Evolutionary conservation across 2,113 vertebrate species (phyloP).

Genomic region (Beaufortia kweichowensis): DNA sequence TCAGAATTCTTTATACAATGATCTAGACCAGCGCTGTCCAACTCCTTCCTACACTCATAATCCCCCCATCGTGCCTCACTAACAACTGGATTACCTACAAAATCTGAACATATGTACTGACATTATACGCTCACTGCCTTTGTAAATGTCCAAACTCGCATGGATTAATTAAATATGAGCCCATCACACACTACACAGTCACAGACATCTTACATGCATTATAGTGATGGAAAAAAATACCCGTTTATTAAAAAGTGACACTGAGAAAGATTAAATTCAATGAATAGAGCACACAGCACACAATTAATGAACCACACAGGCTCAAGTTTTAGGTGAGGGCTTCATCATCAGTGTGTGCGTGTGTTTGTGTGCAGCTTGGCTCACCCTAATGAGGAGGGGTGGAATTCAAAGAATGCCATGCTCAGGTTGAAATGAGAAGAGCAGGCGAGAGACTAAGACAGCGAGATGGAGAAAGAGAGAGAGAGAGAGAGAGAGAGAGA

Average conservation of each 20-base stretch:
- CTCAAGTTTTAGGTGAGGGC: neutral
- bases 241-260: too few species aligned
- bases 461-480: neutral
- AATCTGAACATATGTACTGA: too few species aligned
- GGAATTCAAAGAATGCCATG: conserved; percentile 76
- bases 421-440: conserved; percentile 69
- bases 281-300: conserved; percentile 2
- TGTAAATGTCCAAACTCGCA: too few species aligned
- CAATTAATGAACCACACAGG: too few species aligned
- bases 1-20: conserved; percentile 23
- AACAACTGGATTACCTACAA: too few species aligned
- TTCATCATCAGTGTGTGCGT: conserved; percentile 46
- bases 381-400: conserved; percentile 73
- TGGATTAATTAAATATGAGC: too few species aligned
- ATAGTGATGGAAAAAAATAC: neutral
- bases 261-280: neutral
- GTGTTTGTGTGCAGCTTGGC: conserved; percentile 14
- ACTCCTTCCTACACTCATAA: too few species aligned
- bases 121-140: too few species aligned
- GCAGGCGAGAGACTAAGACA: conserved; percentile 44
- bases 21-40: neutral
- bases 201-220: too few species aligned
- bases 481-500: conserved; percentile 35
- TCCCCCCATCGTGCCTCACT: too few species aligned
- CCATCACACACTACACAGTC: too few species aligned